Evolutionary conservation across 64 coral and sea anemone species (phyloP), one percentile per base, ranked within the genome.

Genomic region (Astreopora myriophthalma): DNA sequence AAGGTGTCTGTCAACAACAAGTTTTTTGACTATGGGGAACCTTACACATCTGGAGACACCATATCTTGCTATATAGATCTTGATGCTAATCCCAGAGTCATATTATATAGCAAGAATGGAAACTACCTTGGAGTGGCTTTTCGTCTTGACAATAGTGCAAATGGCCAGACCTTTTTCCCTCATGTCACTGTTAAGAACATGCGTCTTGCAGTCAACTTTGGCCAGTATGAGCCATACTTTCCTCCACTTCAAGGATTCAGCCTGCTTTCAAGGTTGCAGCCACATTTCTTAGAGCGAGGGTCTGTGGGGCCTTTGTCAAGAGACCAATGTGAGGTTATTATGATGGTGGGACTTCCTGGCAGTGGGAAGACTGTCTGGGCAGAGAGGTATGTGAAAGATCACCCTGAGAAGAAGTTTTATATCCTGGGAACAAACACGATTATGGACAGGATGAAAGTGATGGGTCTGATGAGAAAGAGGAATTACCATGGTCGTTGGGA

Each of bases 401-500:
- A 98, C 44, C 93, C 88, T 66, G 82, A 94, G 14, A 94, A 94
- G 31, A 98, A 94, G 55, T 94, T 79, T 27, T 78, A 87, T 33
- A 88, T 98, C 14, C 74, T 98, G 26, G 96, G 96, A 27, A 98
- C 96, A 24, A 98, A 98, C 28, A 84, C 84, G 9, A 75, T 98
- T 46, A 98, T 98, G 84, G 92, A 98, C 13, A 98, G 80, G 27
- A 98, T 98, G 96, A 98, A 98, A 87, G 95, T 98, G 1, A 98
- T 94, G 92, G 89, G 89, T 19, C 74, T 98, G 60, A 42, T 69
- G 28, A 87, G 96, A 17, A 94, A 92, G 48, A 74, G 92, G 35
- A 98, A 98, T 33, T 98, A 98, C 46, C 92, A 94, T 25, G 92
- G 96, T 30, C 96, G 96, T 40, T 98, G 96, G 96, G 96, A 98